Base-by-base conservation (phyloP, 2,797 vertebrate species). In the Caiman crocodilus region DNA sequence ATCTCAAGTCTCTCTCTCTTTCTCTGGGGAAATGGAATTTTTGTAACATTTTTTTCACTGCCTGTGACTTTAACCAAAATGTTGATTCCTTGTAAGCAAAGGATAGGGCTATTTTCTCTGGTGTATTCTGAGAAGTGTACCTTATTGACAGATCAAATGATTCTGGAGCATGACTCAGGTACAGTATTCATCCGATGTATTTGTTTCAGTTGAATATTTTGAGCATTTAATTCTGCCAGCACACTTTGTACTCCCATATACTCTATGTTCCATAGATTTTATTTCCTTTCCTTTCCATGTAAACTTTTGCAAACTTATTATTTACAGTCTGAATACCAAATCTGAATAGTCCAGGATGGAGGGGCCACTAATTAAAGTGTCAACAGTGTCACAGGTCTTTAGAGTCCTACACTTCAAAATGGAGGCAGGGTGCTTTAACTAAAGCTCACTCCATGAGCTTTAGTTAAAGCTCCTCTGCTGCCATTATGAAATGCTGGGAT, bases 201-300 rank as follows among this genome's bases (percentile, higher is more conserved):
- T 50, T 50, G 42, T 50, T 50, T 50, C 42, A 73, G 13, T 42
- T 50, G 21, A 32, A 50, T 2, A 0, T 2, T 2, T 73, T 73
- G 17, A 28, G 4, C 61, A 3, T 2, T 76, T 79, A 74, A 50
- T 90, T 9, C 4, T 16, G 74, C 12, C 12, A 88, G 26, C 14
- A 8, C 14, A 6, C 58, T 0, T 0, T 76, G 20, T 17, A 89
- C 60, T 85, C n/a, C 13, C 55, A 21, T 56, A 3, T 69, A 23
- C 69, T 18, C n/a, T 9, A 14, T 56, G 1, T 32, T 79, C 1
- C 78, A 84, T 61, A 5, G 74, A 42, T 67, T 76, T 82, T 74
- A 78, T 89, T 95, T 84, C 21, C 79, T 82, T 85, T 92, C 4
- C 76, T 76, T 88, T 92, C 79, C 60, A 86, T 78, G 35, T 50